Base-by-base conservation (phyloP, 2,888 invertebrate species). In the Sinelater perroti region DNA sequence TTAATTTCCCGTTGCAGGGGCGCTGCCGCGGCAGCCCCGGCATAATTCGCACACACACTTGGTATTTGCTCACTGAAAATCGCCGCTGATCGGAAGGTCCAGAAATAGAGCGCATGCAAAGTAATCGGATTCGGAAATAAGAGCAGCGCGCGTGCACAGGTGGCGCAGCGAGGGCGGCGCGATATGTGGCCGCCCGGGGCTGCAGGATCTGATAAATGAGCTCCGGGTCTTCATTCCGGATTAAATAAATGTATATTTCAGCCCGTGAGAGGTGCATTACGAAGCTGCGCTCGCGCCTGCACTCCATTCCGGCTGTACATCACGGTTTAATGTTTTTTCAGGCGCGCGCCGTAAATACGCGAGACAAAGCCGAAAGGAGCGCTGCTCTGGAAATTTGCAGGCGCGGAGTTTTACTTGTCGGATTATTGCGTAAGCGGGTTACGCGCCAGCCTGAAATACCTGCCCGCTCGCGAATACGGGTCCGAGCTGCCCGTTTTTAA, bases 211-310 rank as follows among this genome's bases (percentile, higher is more conserved):
- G 55, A 60, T 60, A 60, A 55, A 60, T 60, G 60, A 40, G 51
- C 60, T 60, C 55, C 44, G 28, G 55, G 55, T 44, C 59, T 55
- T 60, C 55, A 55, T 55, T 51, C 45, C 16, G 55, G 55, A 60
- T 60, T 60, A 60, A 59, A 59, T 54, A 54, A 51, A 55, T 60
- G 60, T 55, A 49, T 60, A 55, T 60, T 60, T 60, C 51, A 56
- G 51, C 38, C 31, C 33, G 44, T 56, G 42, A 55, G 49, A 55
- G 49, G 56, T 51, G 56, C 56, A 51, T 50, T 56, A 56, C 45
- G 14, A 56, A 51, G 30, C 50, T 21, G 26, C 47, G 20, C 35
- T 56, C 42, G 28, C n/a, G 54, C 36, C 18, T 30, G 46, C 51
- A 52, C 26, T 57, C 20, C 42, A 51, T 51, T 56, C 30, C 20